These are phyloP conservation scores for Mesoligia furuncula DNA, from an alignment of 2,888 invertebrate genomes.

Conservation along the genomic window DNA sequence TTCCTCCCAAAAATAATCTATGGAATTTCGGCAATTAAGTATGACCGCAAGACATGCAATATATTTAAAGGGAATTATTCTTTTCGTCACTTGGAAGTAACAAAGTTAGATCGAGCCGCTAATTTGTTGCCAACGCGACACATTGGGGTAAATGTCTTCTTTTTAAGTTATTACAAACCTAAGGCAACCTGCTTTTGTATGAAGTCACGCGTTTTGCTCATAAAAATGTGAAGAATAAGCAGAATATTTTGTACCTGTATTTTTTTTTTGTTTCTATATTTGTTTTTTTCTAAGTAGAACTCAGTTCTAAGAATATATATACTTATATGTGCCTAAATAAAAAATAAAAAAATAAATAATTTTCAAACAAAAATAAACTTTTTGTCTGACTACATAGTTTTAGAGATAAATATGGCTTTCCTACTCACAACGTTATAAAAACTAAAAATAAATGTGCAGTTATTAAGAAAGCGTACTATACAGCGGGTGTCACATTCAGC, in stretches of 20 bases:
- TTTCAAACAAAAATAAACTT: not conserved
- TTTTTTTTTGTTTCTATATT: not conserved
- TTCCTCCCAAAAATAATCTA: conserved; percentile 41
- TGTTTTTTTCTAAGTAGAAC: not conserved
- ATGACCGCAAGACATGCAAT: conserved; percentile 17
- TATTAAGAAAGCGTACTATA: conserved; percentile 26
- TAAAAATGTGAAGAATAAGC: not conserved
- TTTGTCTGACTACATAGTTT: not conserved
- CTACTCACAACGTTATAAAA: conserved; percentile 8
- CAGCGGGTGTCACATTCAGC: conserved; percentile 44
- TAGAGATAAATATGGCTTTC: not conserved
- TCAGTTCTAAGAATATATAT: not conserved
- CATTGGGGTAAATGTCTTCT: conserved; percentile 32
- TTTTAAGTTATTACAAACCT: conserved; percentile 35
- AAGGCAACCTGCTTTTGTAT: conserved; percentile 40
- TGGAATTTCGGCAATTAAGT: conserved; percentile 30
- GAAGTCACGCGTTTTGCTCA: conserved; percentile 16
- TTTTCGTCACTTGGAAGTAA: conserved; percentile 22
- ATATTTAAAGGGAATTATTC: conserved; percentile 40
- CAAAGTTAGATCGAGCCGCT: conserved; percentile 30
- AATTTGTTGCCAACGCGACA: conserved; percentile 23
- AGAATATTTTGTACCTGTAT: not conserved
- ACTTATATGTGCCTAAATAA: too few species aligned
- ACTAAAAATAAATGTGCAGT: conserved; percentile 48
- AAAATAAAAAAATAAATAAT: not conserved